Conservation (phyloP, 2,888 invertebrate genomes). For the Caenorhabditis sp. region DNA sequence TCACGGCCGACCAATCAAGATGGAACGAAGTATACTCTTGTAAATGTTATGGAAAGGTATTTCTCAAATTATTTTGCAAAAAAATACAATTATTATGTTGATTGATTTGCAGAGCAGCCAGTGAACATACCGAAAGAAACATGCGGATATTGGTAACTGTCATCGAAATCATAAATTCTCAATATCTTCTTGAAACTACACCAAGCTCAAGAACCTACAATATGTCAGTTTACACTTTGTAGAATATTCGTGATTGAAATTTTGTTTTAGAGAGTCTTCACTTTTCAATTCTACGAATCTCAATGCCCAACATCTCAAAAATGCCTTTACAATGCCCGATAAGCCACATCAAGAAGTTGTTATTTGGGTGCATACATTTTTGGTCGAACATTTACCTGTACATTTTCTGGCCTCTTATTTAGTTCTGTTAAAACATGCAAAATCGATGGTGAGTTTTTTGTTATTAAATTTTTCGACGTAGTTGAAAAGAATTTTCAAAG, state of each 20-base stretch:
- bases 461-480: too few relatives aligned
- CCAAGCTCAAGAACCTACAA: background rate
- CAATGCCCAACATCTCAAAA: slow-evolving; percentile 19
- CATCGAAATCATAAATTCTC: slow-evolving; percentile 12
- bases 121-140: slow-evolving; percentile 11
- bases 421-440: slow-evolving; percentile 52
- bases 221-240: background rate
- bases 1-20: background rate
- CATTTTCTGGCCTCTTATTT: slow-evolving; percentile 55
- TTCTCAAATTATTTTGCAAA: background rate
- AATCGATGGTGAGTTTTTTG: slow-evolving; percentile 47
- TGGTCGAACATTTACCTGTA: slow-evolving; percentile 50
- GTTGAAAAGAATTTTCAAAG: too few relatives aligned
- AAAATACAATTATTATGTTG: background rate
- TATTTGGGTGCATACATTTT: slow-evolving; percentile 46
- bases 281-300: slow-evolving; percentile 17
- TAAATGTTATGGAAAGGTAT: background rate
- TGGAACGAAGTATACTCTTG: slow-evolving; percentile 1
- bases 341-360: slow-evolving; percentile 18
- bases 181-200: slow-evolving; percentile 16
- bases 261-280: slow-evolving; percentile 1
- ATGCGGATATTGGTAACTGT: background rate
- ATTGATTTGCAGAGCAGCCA: background rate
- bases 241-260: background rate
- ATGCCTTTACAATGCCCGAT: slow-evolving; percentile 10